Conservation (phyloP, 2,888 invertebrate genomes). For the Latrodectus elegans region DNA sequence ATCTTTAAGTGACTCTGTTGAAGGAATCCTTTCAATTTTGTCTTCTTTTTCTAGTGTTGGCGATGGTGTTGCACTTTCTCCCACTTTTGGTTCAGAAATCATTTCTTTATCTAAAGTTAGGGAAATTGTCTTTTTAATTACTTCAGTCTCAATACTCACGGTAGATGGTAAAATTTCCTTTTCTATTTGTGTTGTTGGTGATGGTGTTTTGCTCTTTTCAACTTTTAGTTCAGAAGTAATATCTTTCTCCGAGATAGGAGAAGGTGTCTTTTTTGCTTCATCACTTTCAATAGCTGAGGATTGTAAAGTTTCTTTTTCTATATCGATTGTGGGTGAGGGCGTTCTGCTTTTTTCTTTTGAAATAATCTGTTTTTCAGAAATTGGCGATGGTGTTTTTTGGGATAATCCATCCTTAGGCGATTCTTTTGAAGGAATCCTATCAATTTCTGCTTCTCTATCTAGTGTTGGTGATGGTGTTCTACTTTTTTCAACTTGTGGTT, state of each 20-base stretch:
- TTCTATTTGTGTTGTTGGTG: neutral
- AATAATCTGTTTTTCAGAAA: neutral
- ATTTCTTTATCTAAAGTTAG: neutral
- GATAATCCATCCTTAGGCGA: neutral
- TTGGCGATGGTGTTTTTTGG: neutral
- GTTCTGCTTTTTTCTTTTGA: neutral
- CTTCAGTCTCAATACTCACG: neutral
- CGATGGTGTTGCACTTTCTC: neutral
- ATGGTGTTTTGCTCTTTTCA: neutral
- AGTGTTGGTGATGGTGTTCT: neutral
- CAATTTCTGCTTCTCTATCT: neutral
- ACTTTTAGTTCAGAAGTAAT: neutral
- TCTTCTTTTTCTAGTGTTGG: constrained; percentile 8
- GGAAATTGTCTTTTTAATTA: neutral
- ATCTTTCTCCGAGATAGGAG: neutral
- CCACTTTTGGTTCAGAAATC: neutral
- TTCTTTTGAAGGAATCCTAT: neutral
- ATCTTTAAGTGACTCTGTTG: neutral
- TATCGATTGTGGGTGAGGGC: neutral
- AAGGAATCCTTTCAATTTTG: neutral
- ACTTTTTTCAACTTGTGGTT: neutral
- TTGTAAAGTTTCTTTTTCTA: neutral
- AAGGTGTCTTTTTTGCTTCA: too few relatives aligned
- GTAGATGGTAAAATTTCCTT: neutral
- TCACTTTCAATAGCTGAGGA: neutral